Evolutionary conservation across 2,113 vertebrate genomes (phyloP), one percentile per base, ranked within the genome.

Genomic region (Hippopotamus amphibius): DNA sequence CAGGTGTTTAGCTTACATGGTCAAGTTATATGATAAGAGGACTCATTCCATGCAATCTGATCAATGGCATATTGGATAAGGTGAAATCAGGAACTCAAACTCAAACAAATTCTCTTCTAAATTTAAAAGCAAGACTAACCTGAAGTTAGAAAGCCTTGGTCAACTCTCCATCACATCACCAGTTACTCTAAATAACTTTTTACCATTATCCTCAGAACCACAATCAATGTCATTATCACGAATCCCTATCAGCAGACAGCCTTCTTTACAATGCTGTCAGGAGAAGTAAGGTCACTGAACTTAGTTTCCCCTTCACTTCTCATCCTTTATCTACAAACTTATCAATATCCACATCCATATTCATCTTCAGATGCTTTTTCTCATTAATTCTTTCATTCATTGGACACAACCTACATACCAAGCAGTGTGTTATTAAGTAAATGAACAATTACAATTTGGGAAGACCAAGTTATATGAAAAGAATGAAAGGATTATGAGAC

Each of bases 91-190:
- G 22, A 63, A 63, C 13, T 37, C 61, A 77, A 77, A 77, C 16
- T 46, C 48, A 71, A 33, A 92, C 55, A 95, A 84, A 48, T 53
- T 46, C 16, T 87, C 66, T 55, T n/a, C 28, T 33, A 24, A 12
- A 63, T 55, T 96, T 69, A 94, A 76, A 26, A 66, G 14, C 13
- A 94, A 92, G 26, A 87, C n/a, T 22, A 91, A 88, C 66, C 48
- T 66, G 6, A 30, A 92, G 61, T 53, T 68, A 96, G 53, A 28
- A 76, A 30, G 82, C 41, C 2, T 9, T 50, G 19, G 48, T 76
- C 59, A 94, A 76, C 11, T 50, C 10, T 90, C 41, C 33, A 66
- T n/a, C 59, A 59, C 57, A 37, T 3, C 17, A 69, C 33, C 55
- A 63, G 28, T 79, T 77, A 93, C 33, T 87, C 74, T n/a, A 37